These are phyloP conservation scores for Agrotis exclamationis DNA, from an alignment of 2,888 invertebrate genomes.

Conservation along the genomic window DNA sequence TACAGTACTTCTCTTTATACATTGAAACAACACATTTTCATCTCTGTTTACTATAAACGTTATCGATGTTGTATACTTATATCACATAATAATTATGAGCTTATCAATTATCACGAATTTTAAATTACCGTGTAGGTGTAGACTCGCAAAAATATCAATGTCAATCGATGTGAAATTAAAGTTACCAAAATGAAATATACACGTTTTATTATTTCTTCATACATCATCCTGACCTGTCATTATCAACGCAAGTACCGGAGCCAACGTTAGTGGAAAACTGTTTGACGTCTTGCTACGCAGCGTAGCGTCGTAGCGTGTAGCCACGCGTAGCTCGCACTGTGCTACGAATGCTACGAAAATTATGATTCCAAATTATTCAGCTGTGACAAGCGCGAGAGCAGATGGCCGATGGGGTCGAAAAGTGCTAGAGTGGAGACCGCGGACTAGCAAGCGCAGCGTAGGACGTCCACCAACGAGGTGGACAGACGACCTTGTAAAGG, in stretches of 20 bases:
- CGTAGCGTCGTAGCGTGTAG: slow-evolving; percentile 13
- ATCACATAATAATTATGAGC: neutral
- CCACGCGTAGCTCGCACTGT: slow-evolving; percentile 1
- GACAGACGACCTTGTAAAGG: no score
- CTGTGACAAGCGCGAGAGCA: no score
- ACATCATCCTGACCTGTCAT: neutral
- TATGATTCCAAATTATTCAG: neutral
- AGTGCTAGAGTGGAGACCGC: no score
- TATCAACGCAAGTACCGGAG: neutral
- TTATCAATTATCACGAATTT: slow-evolving; percentile 3
- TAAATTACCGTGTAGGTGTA: neutral
- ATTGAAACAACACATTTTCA: slow-evolving; percentile 12
- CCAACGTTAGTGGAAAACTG: neutral
- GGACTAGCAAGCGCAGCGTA: no score
- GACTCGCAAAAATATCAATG: neutral
- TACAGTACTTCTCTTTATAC: neutral
- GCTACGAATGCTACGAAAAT: slow-evolving; percentile 18
- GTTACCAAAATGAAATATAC: slow-evolving; percentile 36
- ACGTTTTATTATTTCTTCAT: slow-evolving; percentile 15
- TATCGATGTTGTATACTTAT: slow-evolving; percentile 8
- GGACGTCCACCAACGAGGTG: no score
- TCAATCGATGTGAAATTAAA: slow-evolving; percentile 43
- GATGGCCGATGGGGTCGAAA: no score
- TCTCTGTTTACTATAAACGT: neutral
- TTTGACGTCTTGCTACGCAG: neutral